phyloP scores from a whole-genome alignment of 1,140 invertebrate species.

The Drosophila nebulosa region DNA sequence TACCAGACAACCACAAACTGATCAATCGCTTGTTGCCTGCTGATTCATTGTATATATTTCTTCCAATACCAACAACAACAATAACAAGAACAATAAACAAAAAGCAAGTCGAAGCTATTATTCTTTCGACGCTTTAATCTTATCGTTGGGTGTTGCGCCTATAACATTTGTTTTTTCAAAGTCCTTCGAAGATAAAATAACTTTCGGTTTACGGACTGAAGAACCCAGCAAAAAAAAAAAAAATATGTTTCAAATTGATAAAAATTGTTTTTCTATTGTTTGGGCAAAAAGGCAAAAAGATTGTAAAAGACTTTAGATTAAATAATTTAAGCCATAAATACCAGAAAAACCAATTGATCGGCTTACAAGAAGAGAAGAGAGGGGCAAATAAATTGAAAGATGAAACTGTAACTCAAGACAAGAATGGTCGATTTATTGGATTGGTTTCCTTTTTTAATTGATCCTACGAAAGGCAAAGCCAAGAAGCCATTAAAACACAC shows the following conservation, averaged over 20 bases:
- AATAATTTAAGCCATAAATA: background rate
- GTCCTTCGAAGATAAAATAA: conserved; percentile 3
- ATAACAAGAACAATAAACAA: background rate
- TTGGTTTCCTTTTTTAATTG: background rate
- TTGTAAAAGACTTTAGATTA: background rate
- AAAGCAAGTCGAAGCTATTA: background rate
- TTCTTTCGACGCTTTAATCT: conserved; percentile 10
- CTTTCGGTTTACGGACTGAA: background rate
- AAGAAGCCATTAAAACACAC: background rate
- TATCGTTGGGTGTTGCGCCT: background rate
- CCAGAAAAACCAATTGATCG: background rate
- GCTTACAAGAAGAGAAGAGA: too few relatives aligned
- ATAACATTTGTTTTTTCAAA: background rate
- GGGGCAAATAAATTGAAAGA: background rate
- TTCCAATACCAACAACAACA: background rate
- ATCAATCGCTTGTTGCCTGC: background rate
- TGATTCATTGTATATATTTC: background rate
- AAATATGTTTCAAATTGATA: background rate
- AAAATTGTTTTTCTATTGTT: background rate
- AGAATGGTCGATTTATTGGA: background rate
- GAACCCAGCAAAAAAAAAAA: too few relatives aligned
- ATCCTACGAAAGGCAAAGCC: background rate
- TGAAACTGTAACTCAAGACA: background rate
- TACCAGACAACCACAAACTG: background rate
- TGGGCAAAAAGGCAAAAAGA: background rate